These are phyloP conservation scores for Quadroppia sp. DNA, from an alignment of 2,888 invertebrate genomes.

Conservation along the genomic window DNA sequence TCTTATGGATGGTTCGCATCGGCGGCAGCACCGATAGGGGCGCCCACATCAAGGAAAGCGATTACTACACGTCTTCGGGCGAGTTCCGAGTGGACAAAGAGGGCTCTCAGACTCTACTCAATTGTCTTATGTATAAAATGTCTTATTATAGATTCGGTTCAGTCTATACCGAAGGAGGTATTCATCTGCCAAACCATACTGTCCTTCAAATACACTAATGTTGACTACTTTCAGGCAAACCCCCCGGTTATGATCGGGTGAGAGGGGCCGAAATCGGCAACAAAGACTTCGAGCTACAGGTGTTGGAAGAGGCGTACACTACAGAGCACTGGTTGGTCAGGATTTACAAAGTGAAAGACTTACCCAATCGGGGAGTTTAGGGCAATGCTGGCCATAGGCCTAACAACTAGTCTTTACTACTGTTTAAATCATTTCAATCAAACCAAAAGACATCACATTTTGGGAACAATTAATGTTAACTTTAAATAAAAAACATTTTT, in stretches of 20 bases:
- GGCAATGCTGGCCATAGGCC: no score
- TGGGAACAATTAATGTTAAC: no score
- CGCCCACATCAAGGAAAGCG: conserved; percentile 96
- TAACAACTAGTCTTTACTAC: no score
- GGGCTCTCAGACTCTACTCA: conserved; percentile 87
- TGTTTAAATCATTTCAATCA: no score
- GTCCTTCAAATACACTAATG: background rate
- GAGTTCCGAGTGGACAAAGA: conserved; percentile 94
- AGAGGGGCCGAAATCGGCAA: conserved; percentile 92
- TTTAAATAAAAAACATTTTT: no score
- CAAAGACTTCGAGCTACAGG: conserved; percentile 88
- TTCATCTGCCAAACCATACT: no score
- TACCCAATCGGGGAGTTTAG: no score
- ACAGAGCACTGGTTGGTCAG: conserved; percentile 98
- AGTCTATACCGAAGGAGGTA: conserved; percentile 69
- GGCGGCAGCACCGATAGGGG: conserved; percentile 99
- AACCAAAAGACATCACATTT: no score
- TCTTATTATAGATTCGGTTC: conserved; percentile 92
- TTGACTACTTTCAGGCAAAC: conserved; percentile 64
- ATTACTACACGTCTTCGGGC: conserved; percentile 92
- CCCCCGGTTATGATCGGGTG: conserved; percentile 92
- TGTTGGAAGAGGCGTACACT: conserved; percentile 95
- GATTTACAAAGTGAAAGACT: conserved; percentile 96
- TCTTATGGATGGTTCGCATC: conserved; percentile 99
- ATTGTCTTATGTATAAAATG: conserved; percentile 98